Conservation (phyloP, 2,888 invertebrate genomes). For the Agrochola litura region DNA sequence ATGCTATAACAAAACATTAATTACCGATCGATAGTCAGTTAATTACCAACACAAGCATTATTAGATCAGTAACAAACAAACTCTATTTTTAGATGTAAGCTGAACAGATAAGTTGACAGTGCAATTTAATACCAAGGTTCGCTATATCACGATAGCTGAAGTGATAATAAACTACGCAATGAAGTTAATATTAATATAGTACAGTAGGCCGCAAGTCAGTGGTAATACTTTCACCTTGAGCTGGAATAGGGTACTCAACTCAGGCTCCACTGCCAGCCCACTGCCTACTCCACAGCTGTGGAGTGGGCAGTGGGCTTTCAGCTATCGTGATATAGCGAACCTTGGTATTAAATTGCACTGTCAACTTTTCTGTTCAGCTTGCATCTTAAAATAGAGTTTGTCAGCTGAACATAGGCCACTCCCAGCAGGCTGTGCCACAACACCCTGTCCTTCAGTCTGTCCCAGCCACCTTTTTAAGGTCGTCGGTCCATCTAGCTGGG, state of each 20-base stretch:
- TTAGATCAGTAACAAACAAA: background rate
- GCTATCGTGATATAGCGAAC: constrained; percentile 7
- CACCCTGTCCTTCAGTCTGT: too few species aligned
- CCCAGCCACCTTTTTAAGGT: too few species aligned
- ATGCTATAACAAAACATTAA: too few species aligned
- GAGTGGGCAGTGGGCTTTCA: too few species aligned
- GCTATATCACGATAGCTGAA: constrained; percentile 11
- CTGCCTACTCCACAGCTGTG: too few species aligned
- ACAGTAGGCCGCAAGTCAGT: background rate
- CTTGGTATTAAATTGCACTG: constrained; percentile 30
- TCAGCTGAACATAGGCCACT: background rate
- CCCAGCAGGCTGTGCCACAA: too few species aligned
- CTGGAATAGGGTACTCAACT: background rate
- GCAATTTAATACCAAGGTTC: constrained; percentile 27
- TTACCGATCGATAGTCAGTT: background rate
- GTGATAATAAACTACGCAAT: constrained; percentile 15
- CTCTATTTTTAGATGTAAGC: background rate
- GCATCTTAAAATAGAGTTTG: background rate
- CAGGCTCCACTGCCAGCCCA: too few species aligned
- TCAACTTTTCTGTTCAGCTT: constrained; percentile 4
- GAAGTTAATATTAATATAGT: background rate
- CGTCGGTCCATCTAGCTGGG: too few species aligned
- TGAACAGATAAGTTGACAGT: constrained; percentile 10
- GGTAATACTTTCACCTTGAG: background rate
- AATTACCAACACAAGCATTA: background rate